Conservation (phyloP, 2,888 invertebrate genomes). For the Siphonodentalium dalli region DNA sequence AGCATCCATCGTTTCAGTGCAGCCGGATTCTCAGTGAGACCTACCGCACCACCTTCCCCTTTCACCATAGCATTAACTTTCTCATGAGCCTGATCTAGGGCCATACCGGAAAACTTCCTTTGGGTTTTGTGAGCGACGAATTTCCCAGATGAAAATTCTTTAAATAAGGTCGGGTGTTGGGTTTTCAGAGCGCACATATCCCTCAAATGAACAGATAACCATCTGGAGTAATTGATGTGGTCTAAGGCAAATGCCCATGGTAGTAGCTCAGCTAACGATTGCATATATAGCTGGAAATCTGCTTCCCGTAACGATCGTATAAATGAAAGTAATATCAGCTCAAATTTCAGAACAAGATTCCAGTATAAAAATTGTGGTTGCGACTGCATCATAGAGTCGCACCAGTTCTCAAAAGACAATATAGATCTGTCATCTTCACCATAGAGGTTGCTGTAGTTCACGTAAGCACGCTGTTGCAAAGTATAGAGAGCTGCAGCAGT, state of each 20-base stretch:
- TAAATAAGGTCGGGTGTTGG: neutral
- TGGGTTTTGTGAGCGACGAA: slow-evolving; percentile 4
- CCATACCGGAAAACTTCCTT: neutral
- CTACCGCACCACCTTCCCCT: slow-evolving; percentile 27
- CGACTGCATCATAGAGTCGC: neutral
- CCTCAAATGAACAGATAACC: slow-evolving; percentile 19
- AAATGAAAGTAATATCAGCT: slow-evolving; percentile 13
- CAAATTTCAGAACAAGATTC: slow-evolving; percentile 7
- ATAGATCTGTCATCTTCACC: too few species aligned
- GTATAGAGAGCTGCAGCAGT: slow-evolving; percentile 3
- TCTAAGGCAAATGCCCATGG: slow-evolving; percentile 25
- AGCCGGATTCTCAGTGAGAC: slow-evolving; percentile 23
- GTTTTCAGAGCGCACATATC: slow-evolving; percentile 6
- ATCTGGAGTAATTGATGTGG: slow-evolving; percentile 23
- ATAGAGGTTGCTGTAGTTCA: too few species aligned
- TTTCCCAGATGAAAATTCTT: neutral
- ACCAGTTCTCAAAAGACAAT: slow-evolving; percentile 10
- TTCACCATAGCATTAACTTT: slow-evolving; percentile 27
- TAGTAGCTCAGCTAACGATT: slow-evolving; percentile 9
- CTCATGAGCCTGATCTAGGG: slow-evolving; percentile 30
- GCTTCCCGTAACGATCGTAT: slow-evolving; percentile 10
- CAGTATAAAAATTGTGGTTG: slow-evolving; percentile 18
- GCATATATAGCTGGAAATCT: slow-evolving; percentile 7
- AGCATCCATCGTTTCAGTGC: slow-evolving; percentile 10
- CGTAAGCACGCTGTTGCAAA: slow-evolving; percentile 1